Evolutionary conservation across 1,140 invertebrate species (phyloP).

Genomic region (Drosophila hydei): DNA sequence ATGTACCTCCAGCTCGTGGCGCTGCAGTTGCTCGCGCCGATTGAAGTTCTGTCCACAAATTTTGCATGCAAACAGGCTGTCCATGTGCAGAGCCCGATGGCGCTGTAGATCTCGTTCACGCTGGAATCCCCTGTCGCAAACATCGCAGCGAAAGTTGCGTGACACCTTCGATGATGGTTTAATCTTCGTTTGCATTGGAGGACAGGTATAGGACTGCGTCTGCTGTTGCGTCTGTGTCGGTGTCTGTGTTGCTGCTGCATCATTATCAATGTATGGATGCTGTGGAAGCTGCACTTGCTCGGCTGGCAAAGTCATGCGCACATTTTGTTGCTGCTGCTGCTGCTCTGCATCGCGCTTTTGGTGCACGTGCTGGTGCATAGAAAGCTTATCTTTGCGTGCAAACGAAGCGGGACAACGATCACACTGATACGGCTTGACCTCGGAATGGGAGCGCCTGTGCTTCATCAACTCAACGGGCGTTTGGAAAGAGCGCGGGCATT

Average conservation of each 20-base stretch:
- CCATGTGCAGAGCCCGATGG: slow-evolving; percentile 87
- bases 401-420: slow-evolving; percentile 88
- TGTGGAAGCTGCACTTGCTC: slow-evolving; percentile 42
- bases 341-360: slow-evolving; percentile 72
- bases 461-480: slow-evolving; percentile 88
- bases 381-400: slow-evolving; percentile 86
- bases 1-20: slow-evolving; percentile 86
- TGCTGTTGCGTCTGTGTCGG: not conserved
- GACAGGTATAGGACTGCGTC: slow-evolving; percentile 1
- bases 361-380: slow-evolving; percentile 86
- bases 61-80: slow-evolving; percentile 87
- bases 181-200: slow-evolving; percentile 29
- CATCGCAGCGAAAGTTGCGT: slow-evolving; percentile 84
- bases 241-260: slow-evolving; percentile 16
- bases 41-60: slow-evolving; percentile 88
- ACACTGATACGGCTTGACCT: slow-evolving; percentile 89
- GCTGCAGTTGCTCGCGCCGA: slow-evolving; percentile 87
- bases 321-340: slow-evolving; percentile 39
- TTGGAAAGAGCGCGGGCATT: slow-evolving; percentile 90
- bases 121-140: slow-evolving; percentile 87
- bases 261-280: slow-evolving; percentile 41
- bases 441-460: slow-evolving; percentile 89
- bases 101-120: slow-evolving; percentile 87
- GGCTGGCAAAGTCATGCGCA: slow-evolving; percentile 65
- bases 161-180: slow-evolving; percentile 22